phyloP scores from a whole-genome alignment of 2,888 invertebrate species.

The Erebia aethiops region DNA sequence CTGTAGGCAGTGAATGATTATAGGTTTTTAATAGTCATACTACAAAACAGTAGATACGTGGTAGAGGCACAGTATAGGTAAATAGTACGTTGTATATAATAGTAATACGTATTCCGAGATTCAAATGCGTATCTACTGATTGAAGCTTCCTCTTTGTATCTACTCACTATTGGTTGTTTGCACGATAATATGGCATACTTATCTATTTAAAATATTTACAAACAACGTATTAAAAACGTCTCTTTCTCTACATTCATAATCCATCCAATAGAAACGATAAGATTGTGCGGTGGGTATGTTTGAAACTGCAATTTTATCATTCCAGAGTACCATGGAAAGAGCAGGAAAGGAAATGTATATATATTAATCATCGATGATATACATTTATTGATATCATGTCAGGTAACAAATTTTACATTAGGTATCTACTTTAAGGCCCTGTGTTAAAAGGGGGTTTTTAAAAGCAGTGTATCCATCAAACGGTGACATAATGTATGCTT shows the following conservation, averaged over 20 bases:
- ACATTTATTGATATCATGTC: too few species aligned
- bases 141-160: not conserved
- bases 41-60: too few species aligned
- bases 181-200: slow-evolving; percentile 48
- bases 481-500: too few species aligned
- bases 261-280: slow-evolving; percentile 23
- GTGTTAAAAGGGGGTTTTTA: too few species aligned
- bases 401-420: too few species aligned
- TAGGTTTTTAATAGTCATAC: too few species aligned
- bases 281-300: slow-evolving; percentile 12
- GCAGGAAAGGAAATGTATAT: not conserved
- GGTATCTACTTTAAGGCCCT: too few species aligned
- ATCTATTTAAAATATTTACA: slow-evolving; percentile 14
- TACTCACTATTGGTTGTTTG: slow-evolving; percentile 27
- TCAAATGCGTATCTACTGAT: not conserved
- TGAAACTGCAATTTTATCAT: not conserved
- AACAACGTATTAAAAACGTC: slow-evolving; percentile 24
- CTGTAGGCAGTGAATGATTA: too few species aligned
- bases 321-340: not conserved
- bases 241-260: not conserved
- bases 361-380: too few species aligned
- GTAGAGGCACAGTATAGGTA: too few species aligned
- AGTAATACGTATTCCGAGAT: not conserved
- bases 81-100: too few species aligned
- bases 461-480: too few species aligned